Conservation (phyloP, 2,797 vertebrate species). For the Phrynocephalus forsythii region DNA sequence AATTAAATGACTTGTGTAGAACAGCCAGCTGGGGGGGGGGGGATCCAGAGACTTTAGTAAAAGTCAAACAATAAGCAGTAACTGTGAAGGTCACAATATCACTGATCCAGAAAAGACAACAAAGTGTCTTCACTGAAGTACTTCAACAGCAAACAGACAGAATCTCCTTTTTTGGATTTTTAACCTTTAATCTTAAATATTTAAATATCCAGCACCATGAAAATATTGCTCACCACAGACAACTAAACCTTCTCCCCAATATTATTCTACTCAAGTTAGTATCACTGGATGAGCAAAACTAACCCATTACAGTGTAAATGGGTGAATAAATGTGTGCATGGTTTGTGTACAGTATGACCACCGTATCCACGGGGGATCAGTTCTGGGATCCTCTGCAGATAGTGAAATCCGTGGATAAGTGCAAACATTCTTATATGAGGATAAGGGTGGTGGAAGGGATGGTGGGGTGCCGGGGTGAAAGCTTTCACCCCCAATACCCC, state of each 20-base stretch:
- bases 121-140: constrained; percentile 33
- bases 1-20: constrained; percentile 70
- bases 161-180: constrained; percentile 5
- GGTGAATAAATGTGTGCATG: not conserved
- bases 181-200: constrained; percentile 36
- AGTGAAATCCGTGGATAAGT: too few relatives aligned
- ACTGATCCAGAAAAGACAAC: constrained; percentile 34
- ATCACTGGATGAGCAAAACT: not conserved
- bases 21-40: constrained; percentile 64
- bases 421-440: too few relatives aligned
- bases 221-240: not conserved
- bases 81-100: constrained; percentile 60
- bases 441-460: too few relatives aligned
- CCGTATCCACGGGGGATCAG: too few relatives aligned
- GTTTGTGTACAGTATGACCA: too few relatives aligned
- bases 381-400: too few relatives aligned
- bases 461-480: too few relatives aligned
- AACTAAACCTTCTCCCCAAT: not conserved
- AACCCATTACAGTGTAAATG: not conserved
- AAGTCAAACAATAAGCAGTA: constrained; percentile 75
- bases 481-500: too few relatives aligned
- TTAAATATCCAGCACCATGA: not conserved
- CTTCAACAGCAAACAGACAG: constrained; percentile 24
- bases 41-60: constrained; percentile 65
- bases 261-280: not conserved